phyloP scores from a whole-genome alignment of 2,888 invertebrate genomes.

The Caenorhabditis uteleia region DNA sequence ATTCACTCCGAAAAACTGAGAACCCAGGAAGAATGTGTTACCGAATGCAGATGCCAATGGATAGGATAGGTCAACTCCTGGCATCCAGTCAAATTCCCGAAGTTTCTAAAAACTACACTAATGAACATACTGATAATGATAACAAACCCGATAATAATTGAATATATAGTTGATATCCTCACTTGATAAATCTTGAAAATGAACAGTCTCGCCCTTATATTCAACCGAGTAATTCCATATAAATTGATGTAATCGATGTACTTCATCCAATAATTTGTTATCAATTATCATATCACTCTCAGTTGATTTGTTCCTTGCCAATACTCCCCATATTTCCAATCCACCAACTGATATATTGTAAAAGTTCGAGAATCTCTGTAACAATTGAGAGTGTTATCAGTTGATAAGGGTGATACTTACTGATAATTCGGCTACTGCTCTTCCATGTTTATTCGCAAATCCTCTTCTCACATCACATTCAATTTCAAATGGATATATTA shows the following conservation, averaged over 20 bases:
- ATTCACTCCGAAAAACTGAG: conserved; percentile 64
- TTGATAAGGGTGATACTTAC: conserved; percentile 21
- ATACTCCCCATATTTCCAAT: conserved; percentile 61
- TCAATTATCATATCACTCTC: conserved; percentile 38
- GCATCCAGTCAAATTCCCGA: conserved; percentile 39
- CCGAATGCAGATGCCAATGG: conserved; percentile 57
- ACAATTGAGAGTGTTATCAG: conserved; percentile 5
- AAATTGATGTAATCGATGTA: conserved; percentile 52
- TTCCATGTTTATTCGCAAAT: conserved; percentile 60
- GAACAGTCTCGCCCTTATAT: conserved; percentile 27
- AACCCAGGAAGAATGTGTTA: conserved; percentile 47
- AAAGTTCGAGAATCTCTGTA: conserved; percentile 62
- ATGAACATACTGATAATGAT: no score
- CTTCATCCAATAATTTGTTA: conserved; percentile 52
- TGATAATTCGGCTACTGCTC: conserved; percentile 57
- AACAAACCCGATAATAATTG: conserved; percentile 47
- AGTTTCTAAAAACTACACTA: conserved; percentile 25
- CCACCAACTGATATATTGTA: conserved; percentile 60
- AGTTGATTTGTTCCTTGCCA: conserved; percentile 48
- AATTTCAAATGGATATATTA: conserved; percentile 53
- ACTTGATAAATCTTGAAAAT: conserved; percentile 41
- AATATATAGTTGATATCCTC: conserved; percentile 52
- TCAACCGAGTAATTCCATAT: conserved; percentile 44
- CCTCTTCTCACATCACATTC: conserved; percentile 64
- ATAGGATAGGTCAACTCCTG: conserved; percentile 49